Percentiles rank a stretch among this genome's conserved stretches.
phyloP scores from a whole-genome alignment of 2,797 vertebrate species.

The Tiaroga cobitis region DNA sequence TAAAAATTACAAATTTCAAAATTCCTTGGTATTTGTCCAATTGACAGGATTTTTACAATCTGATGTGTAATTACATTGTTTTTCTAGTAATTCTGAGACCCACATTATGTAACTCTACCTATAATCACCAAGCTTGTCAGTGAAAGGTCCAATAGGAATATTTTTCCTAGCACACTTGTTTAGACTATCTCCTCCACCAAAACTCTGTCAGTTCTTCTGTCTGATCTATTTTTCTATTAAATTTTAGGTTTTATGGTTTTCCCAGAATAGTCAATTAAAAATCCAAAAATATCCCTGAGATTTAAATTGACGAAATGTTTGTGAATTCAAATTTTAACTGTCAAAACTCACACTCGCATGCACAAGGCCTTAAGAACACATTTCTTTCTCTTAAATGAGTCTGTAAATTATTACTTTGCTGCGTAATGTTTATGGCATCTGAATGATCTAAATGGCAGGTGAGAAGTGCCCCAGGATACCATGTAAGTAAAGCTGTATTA shows the following conservation, averaged over 20 bases:
- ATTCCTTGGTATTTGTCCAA: neutral
- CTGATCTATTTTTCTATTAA: neutral
- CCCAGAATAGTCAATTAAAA: no score
- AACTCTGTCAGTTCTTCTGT: neutral
- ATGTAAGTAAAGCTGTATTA: no score
- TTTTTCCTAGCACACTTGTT: neutral
- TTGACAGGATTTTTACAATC: neutral
- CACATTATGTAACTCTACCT: no score
- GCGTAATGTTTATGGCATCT: neutral
- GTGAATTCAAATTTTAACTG: neutral
- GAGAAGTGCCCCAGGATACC: no score
- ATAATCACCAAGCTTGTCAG: neutral
- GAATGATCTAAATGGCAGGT: neutral
- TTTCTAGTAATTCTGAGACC: neutral
- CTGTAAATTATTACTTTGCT: slow-evolving; percentile 12
- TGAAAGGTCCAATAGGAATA: neutral
- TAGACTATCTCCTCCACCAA: neutral
- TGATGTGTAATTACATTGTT: neutral
- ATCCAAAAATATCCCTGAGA: no score
- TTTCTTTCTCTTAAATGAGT: neutral
- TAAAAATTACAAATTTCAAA: neutral
- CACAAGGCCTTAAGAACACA: neutral
- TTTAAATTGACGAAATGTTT: no score
- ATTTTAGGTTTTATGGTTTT: neutral
- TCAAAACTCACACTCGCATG: neutral